Conservation (phyloP, 2,113 vertebrate species). For the Hemicordylus capensis region DNA sequence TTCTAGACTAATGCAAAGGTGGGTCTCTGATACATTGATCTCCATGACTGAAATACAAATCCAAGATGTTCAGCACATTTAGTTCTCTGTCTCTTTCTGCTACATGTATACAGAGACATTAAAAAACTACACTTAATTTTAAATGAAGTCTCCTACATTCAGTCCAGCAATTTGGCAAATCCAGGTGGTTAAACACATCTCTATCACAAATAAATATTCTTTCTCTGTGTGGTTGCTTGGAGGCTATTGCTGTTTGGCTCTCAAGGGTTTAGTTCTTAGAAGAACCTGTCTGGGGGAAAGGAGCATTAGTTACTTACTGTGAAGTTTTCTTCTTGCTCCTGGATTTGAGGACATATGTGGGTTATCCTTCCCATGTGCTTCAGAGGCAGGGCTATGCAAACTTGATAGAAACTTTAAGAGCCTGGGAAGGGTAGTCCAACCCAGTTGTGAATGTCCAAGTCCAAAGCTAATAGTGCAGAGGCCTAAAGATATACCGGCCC, state of each 20-base stretch:
- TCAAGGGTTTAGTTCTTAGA: background rate
- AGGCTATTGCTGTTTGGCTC: background rate
- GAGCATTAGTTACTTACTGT: no score
- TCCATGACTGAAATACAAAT: constrained; percentile 78
- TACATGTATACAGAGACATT: constrained; percentile 14
- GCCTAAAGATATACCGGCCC: no score
- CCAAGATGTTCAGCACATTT: background rate
- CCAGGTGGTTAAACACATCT: background rate
- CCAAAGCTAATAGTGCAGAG: no score
- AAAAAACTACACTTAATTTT: constrained; percentile 24
- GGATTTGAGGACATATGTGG: no score
- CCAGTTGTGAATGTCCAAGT: no score
- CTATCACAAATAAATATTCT: background rate
- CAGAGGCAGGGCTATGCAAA: no score
- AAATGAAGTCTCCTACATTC: background rate
- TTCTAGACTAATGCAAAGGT: constrained; percentile 85
- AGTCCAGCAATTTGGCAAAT: background rate
- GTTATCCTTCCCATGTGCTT: no score
- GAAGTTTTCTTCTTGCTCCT: no score
- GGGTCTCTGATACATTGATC: constrained; percentile 81
- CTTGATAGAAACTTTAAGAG: no score
- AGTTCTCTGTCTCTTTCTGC: background rate
- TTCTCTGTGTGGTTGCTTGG: background rate
- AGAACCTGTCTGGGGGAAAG: background rate
- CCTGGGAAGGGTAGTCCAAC: no score